Conservation (phyloP, 2,888 invertebrate species). For the Cantharis lateralis region DNA sequence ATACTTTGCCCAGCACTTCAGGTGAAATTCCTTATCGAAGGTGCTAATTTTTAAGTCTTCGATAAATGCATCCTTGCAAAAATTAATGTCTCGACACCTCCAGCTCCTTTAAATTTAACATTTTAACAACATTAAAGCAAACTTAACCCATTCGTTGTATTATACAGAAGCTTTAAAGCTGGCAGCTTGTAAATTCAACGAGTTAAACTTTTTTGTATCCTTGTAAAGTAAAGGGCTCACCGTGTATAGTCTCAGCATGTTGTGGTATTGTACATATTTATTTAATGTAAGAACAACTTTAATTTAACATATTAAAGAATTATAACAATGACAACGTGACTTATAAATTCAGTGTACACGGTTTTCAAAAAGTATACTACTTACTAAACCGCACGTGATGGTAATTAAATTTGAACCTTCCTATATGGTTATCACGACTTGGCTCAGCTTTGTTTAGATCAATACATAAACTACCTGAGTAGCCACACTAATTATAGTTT, state of each 20-base stretch:
- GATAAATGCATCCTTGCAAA: neutral
- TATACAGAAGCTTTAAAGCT: neutral
- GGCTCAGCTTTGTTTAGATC: slow-evolving; percentile 53
- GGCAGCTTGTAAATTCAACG: neutral
- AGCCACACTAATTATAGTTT: slow-evolving; percentile 28
- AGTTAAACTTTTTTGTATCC: neutral
- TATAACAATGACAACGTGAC: slow-evolving; percentile 32
- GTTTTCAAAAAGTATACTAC: slow-evolving; percentile 36
- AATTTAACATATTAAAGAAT: slow-evolving; percentile 13
- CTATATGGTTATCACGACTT: slow-evolving; percentile 55
- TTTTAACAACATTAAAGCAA: neutral
- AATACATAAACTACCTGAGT: slow-evolving; percentile 50
- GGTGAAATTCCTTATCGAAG: neutral
- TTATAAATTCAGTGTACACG: slow-evolving; percentile 28
- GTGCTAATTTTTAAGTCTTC: neutral
- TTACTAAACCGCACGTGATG: slow-evolving; percentile 53
- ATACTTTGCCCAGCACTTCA: neutral
- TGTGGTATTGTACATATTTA: neutral
- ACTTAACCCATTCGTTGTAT: neutral
- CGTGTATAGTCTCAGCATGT: neutral
- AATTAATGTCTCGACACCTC: neutral
- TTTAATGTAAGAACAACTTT: slow-evolving; percentile 5
- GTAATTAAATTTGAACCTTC: slow-evolving; percentile 54
- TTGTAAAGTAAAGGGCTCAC: neutral
- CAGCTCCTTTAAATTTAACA: neutral